Evolutionary conservation across 2,888 invertebrate genomes (phyloP).

Genomic region (Pseudococcus longispinus): DNA sequence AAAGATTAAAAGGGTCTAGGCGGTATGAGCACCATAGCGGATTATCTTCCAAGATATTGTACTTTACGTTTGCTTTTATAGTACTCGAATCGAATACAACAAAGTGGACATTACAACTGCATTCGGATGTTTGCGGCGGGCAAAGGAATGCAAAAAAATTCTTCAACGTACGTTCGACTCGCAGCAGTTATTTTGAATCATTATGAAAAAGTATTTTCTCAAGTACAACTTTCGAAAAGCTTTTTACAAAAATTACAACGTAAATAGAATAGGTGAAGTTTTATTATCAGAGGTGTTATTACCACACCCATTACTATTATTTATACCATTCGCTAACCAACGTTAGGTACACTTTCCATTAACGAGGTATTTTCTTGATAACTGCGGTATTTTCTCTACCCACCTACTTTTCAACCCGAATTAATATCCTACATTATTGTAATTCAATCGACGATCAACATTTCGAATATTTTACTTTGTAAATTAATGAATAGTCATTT

Average conservation of each 20-base stretch:
- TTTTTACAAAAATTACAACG: constrained; percentile 28
- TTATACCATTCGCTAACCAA: neutral
- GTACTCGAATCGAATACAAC: neutral
- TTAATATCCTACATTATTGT: neutral
- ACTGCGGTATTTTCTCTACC: neutral
- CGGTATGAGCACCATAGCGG: neutral
- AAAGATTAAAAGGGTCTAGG: neutral
- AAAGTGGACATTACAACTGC: neutral
- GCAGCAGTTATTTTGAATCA: neutral
- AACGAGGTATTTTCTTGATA: constrained; percentile 13
- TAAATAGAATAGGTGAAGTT: constrained; percentile 24
- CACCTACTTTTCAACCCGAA: neutral
- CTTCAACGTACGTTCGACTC: neutral
- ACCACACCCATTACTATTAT: constrained; percentile 24
- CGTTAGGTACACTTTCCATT: neutral
- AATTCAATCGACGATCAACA: neutral
- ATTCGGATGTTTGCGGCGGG: neutral
- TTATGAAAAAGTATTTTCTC: neutral
- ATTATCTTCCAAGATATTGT: neutral
- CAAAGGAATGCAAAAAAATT: neutral
- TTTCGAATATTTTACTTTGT: neutral
- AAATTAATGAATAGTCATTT: neutral
- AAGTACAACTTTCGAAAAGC: neutral
- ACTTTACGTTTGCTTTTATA: neutral
- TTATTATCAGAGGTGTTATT: constrained; percentile 19